phyloP scores from a whole-genome alignment of 1,140 invertebrate species.

The Choristoneura fumiferana region DNA sequence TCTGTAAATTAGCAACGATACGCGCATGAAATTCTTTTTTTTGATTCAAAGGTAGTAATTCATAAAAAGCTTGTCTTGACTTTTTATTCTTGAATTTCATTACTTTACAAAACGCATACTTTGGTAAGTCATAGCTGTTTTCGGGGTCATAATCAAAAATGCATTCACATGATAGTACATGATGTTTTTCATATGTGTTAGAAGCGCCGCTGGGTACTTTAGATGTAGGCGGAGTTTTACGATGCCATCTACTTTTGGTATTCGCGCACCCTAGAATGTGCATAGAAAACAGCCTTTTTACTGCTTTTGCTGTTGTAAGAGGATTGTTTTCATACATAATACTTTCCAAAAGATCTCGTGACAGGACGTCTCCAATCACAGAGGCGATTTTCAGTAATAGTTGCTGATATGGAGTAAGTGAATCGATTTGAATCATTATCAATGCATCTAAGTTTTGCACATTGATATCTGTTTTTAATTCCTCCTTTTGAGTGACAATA shows the following conservation, averaged over 20 bases:
- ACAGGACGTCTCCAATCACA: conserved; percentile 74
- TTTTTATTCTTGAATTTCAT: conserved; percentile 73
- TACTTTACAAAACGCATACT: conserved; percentile 77
- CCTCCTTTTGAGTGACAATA: conserved; percentile 48
- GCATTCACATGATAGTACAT: conserved; percentile 56
- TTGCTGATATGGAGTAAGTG: conserved; percentile 74
- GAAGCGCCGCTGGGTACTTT: conserved; percentile 27
- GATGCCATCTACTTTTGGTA: conserved; percentile 32
- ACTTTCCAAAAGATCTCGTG: conserved; percentile 66
- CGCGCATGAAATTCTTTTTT: conserved; percentile 77
- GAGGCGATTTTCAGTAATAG: conserved; percentile 76
- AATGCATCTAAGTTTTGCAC: conserved; percentile 69
- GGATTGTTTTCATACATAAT: conserved; percentile 73
- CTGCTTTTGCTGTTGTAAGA: conserved; percentile 61
- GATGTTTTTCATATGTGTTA: conserved; percentile 25
- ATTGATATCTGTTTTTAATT: conserved; percentile 60
- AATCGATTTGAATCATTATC: conserved; percentile 77
- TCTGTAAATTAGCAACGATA: conserved; percentile 70
- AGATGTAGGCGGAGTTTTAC: conserved; percentile 29
- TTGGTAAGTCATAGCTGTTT: conserved; percentile 54
- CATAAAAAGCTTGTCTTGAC: conserved; percentile 70
- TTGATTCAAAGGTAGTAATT: conserved; percentile 74
- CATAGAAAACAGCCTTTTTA: conserved; percentile 68
- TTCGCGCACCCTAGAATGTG: conserved; percentile 61
- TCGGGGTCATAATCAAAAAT: conserved; percentile 59